A percentile compares a stretch with the other conserved stretches of the same genome.
Evolutionary conservation across 2,888 invertebrate genomes (phyloP).

Genomic region (Stramonita haemastoma): DNA sequence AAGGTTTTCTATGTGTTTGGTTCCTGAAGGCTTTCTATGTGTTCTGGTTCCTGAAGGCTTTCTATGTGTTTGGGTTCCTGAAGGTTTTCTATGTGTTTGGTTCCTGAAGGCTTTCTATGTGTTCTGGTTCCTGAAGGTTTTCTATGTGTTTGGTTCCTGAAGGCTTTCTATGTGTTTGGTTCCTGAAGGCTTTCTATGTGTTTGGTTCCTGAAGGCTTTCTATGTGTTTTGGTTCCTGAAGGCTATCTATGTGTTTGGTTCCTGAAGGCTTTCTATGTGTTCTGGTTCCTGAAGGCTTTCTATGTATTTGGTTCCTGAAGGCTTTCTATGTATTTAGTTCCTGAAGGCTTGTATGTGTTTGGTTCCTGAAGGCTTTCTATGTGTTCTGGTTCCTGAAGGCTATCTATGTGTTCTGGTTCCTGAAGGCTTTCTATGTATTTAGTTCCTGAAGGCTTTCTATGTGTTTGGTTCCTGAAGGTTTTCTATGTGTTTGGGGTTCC

Average conservation of each 20-base stretch:
- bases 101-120: constrained; percentile 8
- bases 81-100: constrained; percentile 14
- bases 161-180: constrained; percentile 7
- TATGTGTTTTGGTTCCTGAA: not conserved
- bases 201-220: not conserved
- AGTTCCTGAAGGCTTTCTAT: not conserved
- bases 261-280: constrained; percentile 15
- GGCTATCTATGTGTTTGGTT: constrained; percentile 3
- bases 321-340: constrained; percentile 17
- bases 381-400: not conserved
- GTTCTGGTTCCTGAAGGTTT: not conserved
- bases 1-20: constrained; percentile 14
- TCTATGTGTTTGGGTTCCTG: constrained; percentile 20
- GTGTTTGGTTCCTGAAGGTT: not conserved
- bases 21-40: constrained; percentile 8
- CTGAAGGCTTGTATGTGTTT: too few relatives aligned
- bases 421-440: constrained; percentile 8
- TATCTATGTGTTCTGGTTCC: not conserved
- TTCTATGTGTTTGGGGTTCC: constrained; percentile 28
- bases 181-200: constrained; percentile 15
- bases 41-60: not conserved
- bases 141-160: constrained; percentile 20
- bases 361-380: not conserved
- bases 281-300: not conserved
- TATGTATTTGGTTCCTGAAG: not conserved